Base-by-base conservation (phyloP, 2,888 invertebrate genomes). In the Rhagophthalmus giganteus region DNA sequence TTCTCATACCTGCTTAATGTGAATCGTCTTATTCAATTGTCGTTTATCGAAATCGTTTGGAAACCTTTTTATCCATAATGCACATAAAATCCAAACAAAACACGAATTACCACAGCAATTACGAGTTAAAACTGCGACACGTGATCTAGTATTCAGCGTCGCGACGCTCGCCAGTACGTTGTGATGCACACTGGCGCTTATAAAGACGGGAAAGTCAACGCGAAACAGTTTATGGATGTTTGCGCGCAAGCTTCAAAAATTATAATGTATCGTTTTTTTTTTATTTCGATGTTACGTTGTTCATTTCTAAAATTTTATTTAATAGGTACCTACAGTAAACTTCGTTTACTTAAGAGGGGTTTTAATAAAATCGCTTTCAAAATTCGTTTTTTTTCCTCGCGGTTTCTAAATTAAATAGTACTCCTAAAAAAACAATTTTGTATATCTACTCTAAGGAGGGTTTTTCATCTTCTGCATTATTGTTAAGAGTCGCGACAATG, bases 181-280 rank as follows among this genome's bases (percentile, higher is more conserved):
- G 9, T 40, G 40, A 33, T 34, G 24, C 31, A 51, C 38, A 51
- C 51, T 51, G 51, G 34, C 45, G 51, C 51, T 39, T 31, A 27
- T n/a, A 34, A 16, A 30, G 24, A 33, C 45, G 45, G 25, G 51
- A 51, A 45, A 51, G 51, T 31, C 45, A 46, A 39, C 45, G 39
- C 26, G 10, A 40, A 40, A 45, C 40, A 26, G 39, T 51, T 45
- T 44, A 35, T 16, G 34, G 34, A 25, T 44, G 45, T 45, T 41
- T 51, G 39, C 51, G 51, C 51, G 45, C 51, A 51, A 39, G 51
- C 51, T 45, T 49, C 27, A 25, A n/a, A n/a, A n/a, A n/a, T n/a
- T n/a, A n/a, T n/a, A n/a, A n/a, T n/a, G n/a, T n/a, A n/a, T n/a
- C n/a, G n/a, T n/a, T n/a, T n/a, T n/a, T n/a, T n/a, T n/a, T n/a